Conservation (phyloP, 2,888 invertebrate species). For the Eupsilia transversa region DNA sequence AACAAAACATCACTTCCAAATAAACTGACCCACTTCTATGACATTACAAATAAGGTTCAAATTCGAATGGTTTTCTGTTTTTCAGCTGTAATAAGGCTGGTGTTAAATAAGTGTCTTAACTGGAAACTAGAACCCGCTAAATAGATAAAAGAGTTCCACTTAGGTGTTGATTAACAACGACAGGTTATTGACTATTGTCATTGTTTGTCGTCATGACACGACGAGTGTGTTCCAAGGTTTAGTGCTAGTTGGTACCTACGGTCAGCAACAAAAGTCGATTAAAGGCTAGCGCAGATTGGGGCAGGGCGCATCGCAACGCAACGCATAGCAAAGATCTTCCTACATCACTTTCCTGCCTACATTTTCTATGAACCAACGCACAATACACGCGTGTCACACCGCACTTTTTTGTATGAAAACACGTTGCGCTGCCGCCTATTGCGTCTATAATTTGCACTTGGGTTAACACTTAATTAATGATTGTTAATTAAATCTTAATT, state of each 20-base stretch:
- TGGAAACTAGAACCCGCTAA: constrained; percentile 78
- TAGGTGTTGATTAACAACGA: constrained; percentile 77
- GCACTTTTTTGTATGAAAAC: neutral
- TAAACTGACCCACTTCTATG: neutral
- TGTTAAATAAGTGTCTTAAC: constrained; percentile 53
- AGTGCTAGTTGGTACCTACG: constrained; percentile 26
- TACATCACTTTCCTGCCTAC: neutral
- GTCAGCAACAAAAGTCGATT: neutral
- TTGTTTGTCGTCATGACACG: constrained; percentile 58
- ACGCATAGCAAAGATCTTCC: neutral
- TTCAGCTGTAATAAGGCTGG: constrained; percentile 2
- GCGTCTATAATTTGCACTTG: neutral
- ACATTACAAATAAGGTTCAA: constrained; percentile 1
- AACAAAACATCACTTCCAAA: neutral
- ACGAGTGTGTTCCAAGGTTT: constrained; percentile 65
- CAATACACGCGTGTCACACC: neutral
- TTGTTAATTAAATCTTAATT: neutral
- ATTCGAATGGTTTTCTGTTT: constrained; percentile 18
- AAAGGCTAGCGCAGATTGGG: neutral
- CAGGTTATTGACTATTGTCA: constrained; percentile 75
- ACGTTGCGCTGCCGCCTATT: neutral
- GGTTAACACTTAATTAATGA: neutral
- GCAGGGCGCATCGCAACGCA: neutral
- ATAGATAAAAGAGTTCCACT: constrained; percentile 81
- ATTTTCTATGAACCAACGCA: neutral